Conservation (phyloP, 2,113 vertebrate genomes). For the Syrmaticus mikado region DNA sequence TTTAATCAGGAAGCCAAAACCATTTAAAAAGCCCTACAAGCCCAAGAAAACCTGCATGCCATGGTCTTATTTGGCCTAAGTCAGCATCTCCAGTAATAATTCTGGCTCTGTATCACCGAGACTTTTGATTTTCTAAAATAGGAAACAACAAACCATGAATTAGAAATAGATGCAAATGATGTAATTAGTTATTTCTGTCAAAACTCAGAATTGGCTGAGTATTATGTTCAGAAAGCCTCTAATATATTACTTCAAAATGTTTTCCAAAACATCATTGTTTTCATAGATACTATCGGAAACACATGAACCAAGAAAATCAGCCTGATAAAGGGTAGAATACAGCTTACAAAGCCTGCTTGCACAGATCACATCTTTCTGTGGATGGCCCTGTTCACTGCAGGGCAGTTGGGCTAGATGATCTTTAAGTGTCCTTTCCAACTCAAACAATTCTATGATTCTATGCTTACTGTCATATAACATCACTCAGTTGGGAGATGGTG, state of each 20-base stretch:
- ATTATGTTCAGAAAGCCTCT: background rate
- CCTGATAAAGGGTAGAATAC: background rate
- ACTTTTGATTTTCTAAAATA: slow-evolving; percentile 1
- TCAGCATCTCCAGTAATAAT: background rate
- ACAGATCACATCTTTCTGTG: background rate
- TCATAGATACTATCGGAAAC: background rate
- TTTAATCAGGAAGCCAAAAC: background rate
- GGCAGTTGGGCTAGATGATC: no score
- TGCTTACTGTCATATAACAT: background rate
- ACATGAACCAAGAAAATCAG: background rate
- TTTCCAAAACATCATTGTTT: slow-evolving; percentile 41
- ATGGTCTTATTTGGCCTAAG: fast-evolving
- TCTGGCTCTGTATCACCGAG: background rate
- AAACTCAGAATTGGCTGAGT: background rate
- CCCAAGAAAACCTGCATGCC: fast-evolving
- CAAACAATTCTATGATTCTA: no score
- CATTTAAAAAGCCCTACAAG: fast-evolving
- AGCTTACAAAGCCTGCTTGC: background rate
- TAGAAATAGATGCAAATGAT: slow-evolving; percentile 17
- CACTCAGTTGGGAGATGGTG: background rate
- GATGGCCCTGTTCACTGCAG: no score
- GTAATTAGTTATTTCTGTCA: slow-evolving; percentile 1
- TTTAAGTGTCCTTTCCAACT: no score
- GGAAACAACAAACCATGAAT: background rate
- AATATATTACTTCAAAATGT: background rate